phyloP scores from a whole-genome alignment of 2,797 vertebrate genomes.

The Hirundo rustica region DNA sequence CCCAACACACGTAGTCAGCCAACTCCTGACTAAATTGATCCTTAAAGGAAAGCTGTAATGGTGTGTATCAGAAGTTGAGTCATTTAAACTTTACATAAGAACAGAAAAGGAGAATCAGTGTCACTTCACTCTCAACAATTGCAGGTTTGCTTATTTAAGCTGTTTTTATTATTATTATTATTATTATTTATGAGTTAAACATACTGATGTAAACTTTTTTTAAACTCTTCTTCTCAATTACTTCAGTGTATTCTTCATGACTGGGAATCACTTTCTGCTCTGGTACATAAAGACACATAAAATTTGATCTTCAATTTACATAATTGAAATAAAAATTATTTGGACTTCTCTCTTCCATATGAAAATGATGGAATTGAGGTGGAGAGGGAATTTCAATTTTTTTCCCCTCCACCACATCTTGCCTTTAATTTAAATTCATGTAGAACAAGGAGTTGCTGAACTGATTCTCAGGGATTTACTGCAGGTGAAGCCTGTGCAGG shows the following conservation, averaged over 20 bases:
- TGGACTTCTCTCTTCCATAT: not conserved
- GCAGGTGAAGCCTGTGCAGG: not conserved
- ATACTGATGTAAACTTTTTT: not conserved
- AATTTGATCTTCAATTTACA: not conserved
- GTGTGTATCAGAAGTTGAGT: not conserved
- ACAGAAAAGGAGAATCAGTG: not conserved
- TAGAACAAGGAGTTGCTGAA: not conserved
- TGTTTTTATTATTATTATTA: too few species aligned
- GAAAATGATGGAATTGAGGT: not conserved
- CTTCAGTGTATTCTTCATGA: not conserved
- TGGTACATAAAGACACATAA: not conserved
- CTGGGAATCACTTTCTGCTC: not conserved
- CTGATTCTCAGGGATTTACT: not conserved
- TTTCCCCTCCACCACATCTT: not conserved
- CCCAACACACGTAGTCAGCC: not conserved
- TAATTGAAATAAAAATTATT: not conserved
- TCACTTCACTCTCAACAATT: not conserved
- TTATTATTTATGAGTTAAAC: not conserved
- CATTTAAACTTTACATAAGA: not conserved
- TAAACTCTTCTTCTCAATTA: not conserved
- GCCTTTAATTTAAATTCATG: not conserved
- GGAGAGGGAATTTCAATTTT: not conserved
- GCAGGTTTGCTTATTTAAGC: not conserved
- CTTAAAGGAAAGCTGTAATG: not conserved
- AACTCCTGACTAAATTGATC: slow-evolving; percentile 20